Evolutionary conservation across 1,140 invertebrate genomes (phyloP), one percentile per base, ranked within the genome.

Genomic region (Drosophila micromelanica): DNA sequence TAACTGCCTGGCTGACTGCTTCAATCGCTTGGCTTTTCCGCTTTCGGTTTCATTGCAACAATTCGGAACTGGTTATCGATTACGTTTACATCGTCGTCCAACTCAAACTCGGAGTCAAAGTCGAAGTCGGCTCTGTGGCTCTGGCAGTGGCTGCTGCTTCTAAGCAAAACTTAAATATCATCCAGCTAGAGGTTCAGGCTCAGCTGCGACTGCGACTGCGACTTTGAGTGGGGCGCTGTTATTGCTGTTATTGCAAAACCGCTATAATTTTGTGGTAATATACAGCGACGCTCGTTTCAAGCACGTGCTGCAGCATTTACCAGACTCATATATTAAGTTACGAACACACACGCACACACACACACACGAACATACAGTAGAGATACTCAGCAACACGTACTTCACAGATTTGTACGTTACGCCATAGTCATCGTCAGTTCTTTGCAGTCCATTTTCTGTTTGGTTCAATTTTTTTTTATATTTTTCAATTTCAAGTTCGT

Each of bases 231-330:
- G 61, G 70, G 38, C 40, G 76, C 49, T 70, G 80, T 63, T 74
- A 64, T 48, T 60, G 68, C 73, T 80, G 73, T 76, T 87, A 75
- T 87, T 87, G 75, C 75, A 65, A 89, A 89, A 87, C 84, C 84
- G 84, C 84, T 87, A 89, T 87, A 87, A 87, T 87, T 87, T 87
- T 89, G 84, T 87, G 82, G 82, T 87, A 87, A 87, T 87, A 87
- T 87, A 87, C 78, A 87, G 79, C 70, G 84, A 89, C 76, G 79
- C 79, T 89, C 68, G 84, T 89, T 89, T 89, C 84, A 76, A 87
- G 84, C 84, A 87, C 84, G 84, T 87, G 84, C 84, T 89, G 78
- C 84, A 82, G 79, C 84, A 70, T 89, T 87, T 87, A 87, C 84
- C 59, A 75, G 49, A 81, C 84, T 86, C 82, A 82, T 86, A 87